These are phyloP conservation scores for Myotis findleyi DNA, from an alignment of 2,797 vertebrate genomes.

Conservation along the genomic window DNA sequence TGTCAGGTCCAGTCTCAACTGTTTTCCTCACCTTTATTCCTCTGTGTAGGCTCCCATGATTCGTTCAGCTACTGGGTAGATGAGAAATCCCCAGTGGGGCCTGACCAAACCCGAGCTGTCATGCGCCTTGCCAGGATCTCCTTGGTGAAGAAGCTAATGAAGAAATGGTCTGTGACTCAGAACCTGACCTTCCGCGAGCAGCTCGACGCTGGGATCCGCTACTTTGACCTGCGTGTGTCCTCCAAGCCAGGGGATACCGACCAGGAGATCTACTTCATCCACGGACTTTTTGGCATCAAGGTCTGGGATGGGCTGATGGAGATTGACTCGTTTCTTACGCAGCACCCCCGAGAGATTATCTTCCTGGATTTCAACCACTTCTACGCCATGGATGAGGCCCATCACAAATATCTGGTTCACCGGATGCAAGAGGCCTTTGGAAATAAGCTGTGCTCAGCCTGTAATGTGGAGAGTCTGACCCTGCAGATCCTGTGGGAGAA, in stretches of 20 bases:
- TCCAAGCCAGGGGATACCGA: constrained; percentile 94
- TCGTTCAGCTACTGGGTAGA: constrained; percentile 99
- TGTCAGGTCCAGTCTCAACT: neutral
- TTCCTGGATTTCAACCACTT: constrained; percentile 99
- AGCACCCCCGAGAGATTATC: constrained; percentile 93
- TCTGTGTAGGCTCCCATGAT: constrained; percentile 94
- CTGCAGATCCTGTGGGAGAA: constrained; percentile 94
- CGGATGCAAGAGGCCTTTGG: constrained; percentile 94
- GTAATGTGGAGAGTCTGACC: constrained; percentile 92
- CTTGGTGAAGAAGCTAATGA: constrained; percentile 96
- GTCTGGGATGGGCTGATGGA: constrained; percentile 95
- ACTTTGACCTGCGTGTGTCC: constrained; percentile 98
- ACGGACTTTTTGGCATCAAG: constrained; percentile 96
- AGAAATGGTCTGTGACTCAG: constrained; percentile 99
- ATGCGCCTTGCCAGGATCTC: constrained; percentile 94
- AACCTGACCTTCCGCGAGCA: constrained; percentile 97
- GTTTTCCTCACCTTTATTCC: neutral
- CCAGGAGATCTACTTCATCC: constrained; percentile 96
- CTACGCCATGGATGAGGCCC: constrained; percentile 94
- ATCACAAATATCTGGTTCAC: constrained; percentile 92
- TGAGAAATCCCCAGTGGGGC: constrained; percentile 95
- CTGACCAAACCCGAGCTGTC: constrained; percentile 95
- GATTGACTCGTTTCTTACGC: constrained; percentile 92
- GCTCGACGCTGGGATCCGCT: constrained; percentile 96
- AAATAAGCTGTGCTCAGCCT: constrained; percentile 91